Percentiles rank a stretch among this genome's conserved stretches.
Conservation (phyloP, 2,888 invertebrate species). For the Caenorhabditis becei region DNA sequence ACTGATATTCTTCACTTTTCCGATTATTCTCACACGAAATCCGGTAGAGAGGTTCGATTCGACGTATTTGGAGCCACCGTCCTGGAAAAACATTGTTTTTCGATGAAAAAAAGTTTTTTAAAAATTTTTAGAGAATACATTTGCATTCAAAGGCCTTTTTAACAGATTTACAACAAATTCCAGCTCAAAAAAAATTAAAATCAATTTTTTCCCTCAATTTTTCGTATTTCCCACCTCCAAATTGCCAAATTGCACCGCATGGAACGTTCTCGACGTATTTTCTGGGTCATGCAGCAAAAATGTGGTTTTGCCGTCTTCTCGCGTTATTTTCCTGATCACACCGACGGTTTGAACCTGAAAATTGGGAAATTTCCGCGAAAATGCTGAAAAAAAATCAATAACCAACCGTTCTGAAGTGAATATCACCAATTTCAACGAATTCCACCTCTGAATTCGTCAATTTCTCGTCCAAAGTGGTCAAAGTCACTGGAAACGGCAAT, state of each 20-base stretch:
- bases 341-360: conserved; percentile 39
- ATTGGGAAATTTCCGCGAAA: neutral
- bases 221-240: conserved; percentile 12
- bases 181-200: neutral
- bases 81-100: conserved; percentile 4
- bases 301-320: conserved; percentile 28
- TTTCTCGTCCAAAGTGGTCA: conserved; percentile 15
- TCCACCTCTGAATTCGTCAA: conserved; percentile 19
- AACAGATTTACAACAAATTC: too few species aligned
- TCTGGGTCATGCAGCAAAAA: conserved; percentile 44
- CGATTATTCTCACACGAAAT: conserved; percentile 29
- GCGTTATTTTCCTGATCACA: conserved; percentile 17
- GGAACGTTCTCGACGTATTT: conserved; percentile 19
- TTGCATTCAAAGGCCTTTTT: too few species aligned
- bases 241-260: conserved; percentile 20
- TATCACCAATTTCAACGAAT: conserved; percentile 23
- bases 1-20: conserved; percentile 34
- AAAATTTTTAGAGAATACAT: too few species aligned
- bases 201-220: too few species aligned
- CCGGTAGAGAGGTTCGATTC: conserved; percentile 11
- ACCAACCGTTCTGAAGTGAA: conserved; percentile 36
- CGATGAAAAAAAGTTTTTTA: neutral
- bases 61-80: conserved; percentile 24
- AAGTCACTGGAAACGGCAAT: conserved; percentile 36
- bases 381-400: neutral